Conservation (phyloP, 2,888 invertebrate genomes). For the Lasioglossum marginatum region DNA sequence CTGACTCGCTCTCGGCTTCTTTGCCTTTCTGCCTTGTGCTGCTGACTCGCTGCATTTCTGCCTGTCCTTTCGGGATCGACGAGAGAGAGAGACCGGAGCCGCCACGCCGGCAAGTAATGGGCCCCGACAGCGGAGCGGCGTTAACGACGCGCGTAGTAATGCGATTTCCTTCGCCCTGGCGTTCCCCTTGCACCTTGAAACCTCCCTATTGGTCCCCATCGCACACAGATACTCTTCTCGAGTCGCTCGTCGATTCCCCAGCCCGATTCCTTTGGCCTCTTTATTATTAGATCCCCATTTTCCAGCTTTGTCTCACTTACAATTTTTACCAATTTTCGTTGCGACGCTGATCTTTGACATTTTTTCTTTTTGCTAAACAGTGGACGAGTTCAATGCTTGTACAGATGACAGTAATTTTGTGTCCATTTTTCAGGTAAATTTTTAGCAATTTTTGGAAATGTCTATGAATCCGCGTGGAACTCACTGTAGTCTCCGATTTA, state of each 20-base stretch:
- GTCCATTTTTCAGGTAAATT: too few relatives aligned
- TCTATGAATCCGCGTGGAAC: too few relatives aligned
- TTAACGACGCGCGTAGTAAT: slow-evolving; percentile 44
- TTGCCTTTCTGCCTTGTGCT: neutral
- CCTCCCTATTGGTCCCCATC: neutral
- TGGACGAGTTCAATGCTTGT: too few relatives aligned
- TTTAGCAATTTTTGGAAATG: too few relatives aligned
- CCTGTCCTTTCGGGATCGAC: slow-evolving; percentile 59
- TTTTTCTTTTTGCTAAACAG: too few relatives aligned
- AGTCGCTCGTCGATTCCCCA: neutral
- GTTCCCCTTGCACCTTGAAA: slow-evolving; percentile 14
- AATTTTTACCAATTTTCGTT: neutral
- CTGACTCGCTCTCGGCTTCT: neutral
- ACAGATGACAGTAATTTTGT: too few relatives aligned
- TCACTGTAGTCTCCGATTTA: too few relatives aligned
- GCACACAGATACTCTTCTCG: neutral
- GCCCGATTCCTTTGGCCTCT: neutral
- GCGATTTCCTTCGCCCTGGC: slow-evolving; percentile 42
- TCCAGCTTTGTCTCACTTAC: neutral
- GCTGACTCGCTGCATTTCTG: slow-evolving; percentile 13
- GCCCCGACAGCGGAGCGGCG: slow-evolving; percentile 43
- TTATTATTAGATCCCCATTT: neutral
- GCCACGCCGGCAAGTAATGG: slow-evolving; percentile 25
- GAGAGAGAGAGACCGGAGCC: slow-evolving; percentile 21
- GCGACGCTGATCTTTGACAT: neutral